Conservation (phyloP, 2,797 vertebrate genomes). For the Erethizon dorsatum region DNA sequence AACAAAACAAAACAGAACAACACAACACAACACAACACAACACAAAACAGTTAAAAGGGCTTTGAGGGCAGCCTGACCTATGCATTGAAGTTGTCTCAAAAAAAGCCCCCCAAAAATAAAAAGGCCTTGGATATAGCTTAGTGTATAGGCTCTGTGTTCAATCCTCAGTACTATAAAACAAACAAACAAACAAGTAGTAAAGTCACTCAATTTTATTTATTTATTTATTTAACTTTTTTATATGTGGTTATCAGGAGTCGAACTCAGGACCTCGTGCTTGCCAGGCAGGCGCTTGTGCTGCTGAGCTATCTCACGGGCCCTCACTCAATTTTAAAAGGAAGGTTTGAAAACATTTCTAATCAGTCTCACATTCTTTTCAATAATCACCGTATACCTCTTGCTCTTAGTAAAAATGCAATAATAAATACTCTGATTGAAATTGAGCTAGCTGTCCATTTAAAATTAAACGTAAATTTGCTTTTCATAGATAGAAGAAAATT, state of each 20-base stretch:
- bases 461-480: neutral
- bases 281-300: too few species aligned
- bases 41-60: neutral
- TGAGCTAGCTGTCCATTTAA: neutral
- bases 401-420: neutral
- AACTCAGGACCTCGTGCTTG: too few species aligned
- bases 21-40: too few species aligned
- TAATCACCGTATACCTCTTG: neutral
- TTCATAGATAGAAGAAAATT: neutral
- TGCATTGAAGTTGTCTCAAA: neutral
- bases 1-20: neutral
- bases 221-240: too few species aligned
- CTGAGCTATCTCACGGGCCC: too few species aligned
- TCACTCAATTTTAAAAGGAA: neutral
- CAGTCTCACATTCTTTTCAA: neutral
- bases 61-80: neutral
- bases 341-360: neutral
- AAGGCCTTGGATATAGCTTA: neutral
- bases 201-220: too few species aligned
- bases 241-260: too few species aligned
- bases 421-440: conserved; percentile 11
- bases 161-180: neutral
- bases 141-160: neutral
- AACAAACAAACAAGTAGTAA: neutral
- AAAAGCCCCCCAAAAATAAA: neutral